Evolutionary conservation across 2,888 invertebrate species (phyloP).

Genomic region (Craniophora ligustri): DNA sequence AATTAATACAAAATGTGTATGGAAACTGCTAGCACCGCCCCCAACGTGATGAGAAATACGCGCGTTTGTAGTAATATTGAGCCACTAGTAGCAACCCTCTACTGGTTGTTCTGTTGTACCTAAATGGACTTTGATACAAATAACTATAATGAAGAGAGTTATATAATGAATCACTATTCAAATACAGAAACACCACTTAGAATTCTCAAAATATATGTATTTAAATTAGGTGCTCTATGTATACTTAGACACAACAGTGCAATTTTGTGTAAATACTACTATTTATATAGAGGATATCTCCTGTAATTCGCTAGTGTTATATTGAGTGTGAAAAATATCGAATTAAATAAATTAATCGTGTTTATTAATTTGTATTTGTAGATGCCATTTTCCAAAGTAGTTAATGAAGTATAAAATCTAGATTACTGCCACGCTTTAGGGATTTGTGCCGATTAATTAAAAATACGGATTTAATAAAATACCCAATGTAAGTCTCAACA

Average conservation of each 20-base stretch:
- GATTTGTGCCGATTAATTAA: conserved; percentile 5
- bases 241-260: conserved; percentile 72
- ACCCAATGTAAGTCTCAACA: conserved; percentile 14
- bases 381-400: conserved; percentile 47
- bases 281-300: conserved; percentile 44
- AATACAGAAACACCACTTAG: conserved; percentile 30
- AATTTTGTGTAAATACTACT: conserved; percentile 72
- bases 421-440: conserved; percentile 25
- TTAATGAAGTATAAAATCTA: conserved; percentile 32
- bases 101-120: conserved; percentile 6
- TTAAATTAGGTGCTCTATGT: conserved; percentile 73
- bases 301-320: conserved; percentile 54
- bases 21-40: not conserved
- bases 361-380: conserved; percentile 56
- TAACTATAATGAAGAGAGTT: conserved; percentile 1
- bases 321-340: conserved; percentile 46
- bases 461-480: conserved; percentile 5
- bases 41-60: too few species aligned
- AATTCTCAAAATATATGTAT: conserved; percentile 39
- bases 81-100: conserved; percentile 10
- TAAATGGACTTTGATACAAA: conserved; percentile 1
- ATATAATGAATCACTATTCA: conserved; percentile 6
- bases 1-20: not conserved
- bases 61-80: not conserved
- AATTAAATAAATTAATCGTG: conserved; percentile 57